A percentile compares a stretch with the other conserved stretches of the same genome.
phyloP scores from a whole-genome alignment of 1,140 invertebrate genomes.

The Scaptomyza montana region DNA sequence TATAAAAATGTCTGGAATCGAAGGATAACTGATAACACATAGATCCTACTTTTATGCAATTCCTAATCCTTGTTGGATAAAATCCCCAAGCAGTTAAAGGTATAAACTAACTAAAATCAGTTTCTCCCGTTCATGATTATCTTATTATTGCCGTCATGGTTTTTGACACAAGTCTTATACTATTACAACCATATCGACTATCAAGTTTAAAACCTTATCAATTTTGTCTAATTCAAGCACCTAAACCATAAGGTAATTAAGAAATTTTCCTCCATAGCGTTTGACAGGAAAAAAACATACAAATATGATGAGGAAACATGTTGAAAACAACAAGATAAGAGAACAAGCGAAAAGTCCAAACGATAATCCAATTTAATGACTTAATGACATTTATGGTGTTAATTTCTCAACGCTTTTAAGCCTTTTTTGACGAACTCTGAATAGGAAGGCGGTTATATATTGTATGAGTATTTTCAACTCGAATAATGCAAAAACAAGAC shows the following conservation, averaged over 20 bases:
- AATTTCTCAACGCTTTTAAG: slow-evolving; percentile 49
- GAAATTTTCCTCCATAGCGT: slow-evolving; percentile 15
- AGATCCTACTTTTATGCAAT: too few relatives aligned
- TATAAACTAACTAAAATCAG: too few relatives aligned
- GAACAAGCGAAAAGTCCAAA: background rate
- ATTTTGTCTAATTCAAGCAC: slow-evolving; percentile 15
- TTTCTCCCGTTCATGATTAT: too few relatives aligned
- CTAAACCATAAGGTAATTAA: slow-evolving; percentile 18
- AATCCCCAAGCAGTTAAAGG: background rate
- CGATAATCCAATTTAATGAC: slow-evolving; percentile 59
- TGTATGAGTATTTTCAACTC: slow-evolving; percentile 21
- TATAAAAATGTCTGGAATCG: too few relatives aligned
- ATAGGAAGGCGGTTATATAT: background rate
- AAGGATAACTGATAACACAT: too few relatives aligned
- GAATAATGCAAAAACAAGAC: slow-evolving; percentile 22
- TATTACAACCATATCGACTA: background rate
- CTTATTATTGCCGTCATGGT: too few relatives aligned
- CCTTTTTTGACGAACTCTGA: slow-evolving; percentile 33
- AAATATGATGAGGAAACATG: slow-evolving; percentile 43
- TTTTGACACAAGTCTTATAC: too few relatives aligned
- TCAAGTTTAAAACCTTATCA: background rate
- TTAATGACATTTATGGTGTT: slow-evolving; percentile 72
- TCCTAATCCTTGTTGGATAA: background rate
- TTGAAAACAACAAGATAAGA: slow-evolving; percentile 61
- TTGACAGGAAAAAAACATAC: slow-evolving; percentile 43